Conservation (phyloP, 2,797 vertebrate species). For the Microhierax caerulescens region DNA sequence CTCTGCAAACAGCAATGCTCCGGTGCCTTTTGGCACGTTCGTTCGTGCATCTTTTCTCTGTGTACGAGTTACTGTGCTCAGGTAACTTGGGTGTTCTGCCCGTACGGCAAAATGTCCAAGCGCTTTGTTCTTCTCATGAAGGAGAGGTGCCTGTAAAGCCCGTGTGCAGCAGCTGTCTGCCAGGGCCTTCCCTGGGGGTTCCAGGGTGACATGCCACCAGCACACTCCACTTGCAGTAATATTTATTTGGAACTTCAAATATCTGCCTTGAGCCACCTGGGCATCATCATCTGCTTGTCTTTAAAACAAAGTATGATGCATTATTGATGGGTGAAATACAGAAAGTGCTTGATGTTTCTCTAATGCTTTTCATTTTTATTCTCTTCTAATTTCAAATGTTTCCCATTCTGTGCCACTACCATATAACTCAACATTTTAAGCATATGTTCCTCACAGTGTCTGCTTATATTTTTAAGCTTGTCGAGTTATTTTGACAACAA, state of each 20-base stretch:
- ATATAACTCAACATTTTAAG: background rate
- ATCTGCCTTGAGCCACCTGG: background rate
- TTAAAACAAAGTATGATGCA: background rate
- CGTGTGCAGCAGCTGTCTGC: background rate
- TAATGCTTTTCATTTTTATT: background rate
- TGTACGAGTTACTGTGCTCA: rapidly evolving
- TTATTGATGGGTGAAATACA: background rate
- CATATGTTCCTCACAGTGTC: background rate
- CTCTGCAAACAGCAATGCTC: background rate
- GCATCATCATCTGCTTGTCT: background rate
- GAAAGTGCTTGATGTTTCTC: background rate
- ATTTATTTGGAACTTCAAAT: background rate
- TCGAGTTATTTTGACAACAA: background rate
- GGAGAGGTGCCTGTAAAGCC: background rate
- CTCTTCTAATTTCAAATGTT: background rate
- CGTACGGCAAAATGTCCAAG: background rate
- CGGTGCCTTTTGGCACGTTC: background rate
- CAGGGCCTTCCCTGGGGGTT: background rate
- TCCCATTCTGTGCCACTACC: background rate
- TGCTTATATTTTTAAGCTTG: background rate
- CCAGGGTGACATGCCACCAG: background rate
- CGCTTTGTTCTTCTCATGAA: background rate
- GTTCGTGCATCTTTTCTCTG: background rate
- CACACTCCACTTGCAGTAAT: background rate
- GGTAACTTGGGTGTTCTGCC: background rate